A percentile compares a stretch with the other conserved stretches of the same genome.
These are phyloP conservation scores for Dryadula phaetusa DNA, from an alignment of 2,888 invertebrate genomes.

Conservation along the genomic window DNA sequence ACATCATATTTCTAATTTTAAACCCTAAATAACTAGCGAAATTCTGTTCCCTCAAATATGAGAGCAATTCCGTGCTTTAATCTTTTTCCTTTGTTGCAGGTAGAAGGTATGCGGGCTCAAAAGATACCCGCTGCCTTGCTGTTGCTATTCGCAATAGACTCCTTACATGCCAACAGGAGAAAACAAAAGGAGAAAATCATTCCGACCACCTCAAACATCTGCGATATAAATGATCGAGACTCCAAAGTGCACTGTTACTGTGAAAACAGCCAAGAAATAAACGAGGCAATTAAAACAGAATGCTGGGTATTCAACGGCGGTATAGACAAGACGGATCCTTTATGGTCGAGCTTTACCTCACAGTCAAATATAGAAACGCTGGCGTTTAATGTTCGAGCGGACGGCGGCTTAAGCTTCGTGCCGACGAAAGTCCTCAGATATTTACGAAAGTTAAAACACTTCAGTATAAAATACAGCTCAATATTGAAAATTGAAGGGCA, in stretches of 20 bases:
- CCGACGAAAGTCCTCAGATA: constrained; percentile 89
- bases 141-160: constrained; percentile 79
- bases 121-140: constrained; percentile 80
- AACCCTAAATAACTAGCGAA: not conserved
- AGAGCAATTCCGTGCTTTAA: not conserved
- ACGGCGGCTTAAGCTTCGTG: constrained; percentile 88
- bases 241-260: constrained; percentile 88
- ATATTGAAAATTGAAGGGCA: constrained; percentile 88
- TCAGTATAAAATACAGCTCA: constrained; percentile 89
- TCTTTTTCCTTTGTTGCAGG: constrained; percentile 68
- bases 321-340: constrained; percentile 86
- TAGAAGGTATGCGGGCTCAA: constrained; percentile 81
- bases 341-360: constrained; percentile 89
- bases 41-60: constrained; percentile 13
- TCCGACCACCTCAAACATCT: constrained; percentile 76
- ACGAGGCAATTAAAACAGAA: constrained; percentile 88
- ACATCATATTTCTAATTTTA: not conserved
- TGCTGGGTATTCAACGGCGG: constrained; percentile 90
- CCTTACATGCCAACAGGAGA: constrained; percentile 74
- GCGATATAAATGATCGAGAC: constrained; percentile 82
- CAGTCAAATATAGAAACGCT: constrained; percentile 88
- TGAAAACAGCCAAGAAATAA: constrained; percentile 81
- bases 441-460: constrained; percentile 86
- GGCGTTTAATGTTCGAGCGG: constrained; percentile 88
- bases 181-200: constrained; percentile 73